Evolutionary conservation across 2,797 vertebrate genomes (phyloP).

Genomic region (Antennarius maculatus): DNA sequence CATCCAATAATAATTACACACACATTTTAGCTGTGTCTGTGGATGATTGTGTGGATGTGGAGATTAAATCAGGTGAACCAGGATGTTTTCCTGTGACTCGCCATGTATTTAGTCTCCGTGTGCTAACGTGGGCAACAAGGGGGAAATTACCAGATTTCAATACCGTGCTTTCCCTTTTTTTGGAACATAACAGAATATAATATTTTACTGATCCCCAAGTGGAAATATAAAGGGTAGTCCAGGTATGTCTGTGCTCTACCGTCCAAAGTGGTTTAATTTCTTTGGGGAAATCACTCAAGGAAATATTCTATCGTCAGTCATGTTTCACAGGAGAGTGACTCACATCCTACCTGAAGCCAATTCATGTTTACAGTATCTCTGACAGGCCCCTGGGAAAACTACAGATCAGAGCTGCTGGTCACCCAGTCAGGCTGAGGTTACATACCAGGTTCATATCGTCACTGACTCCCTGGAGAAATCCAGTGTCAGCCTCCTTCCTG

Average conservation of each 20-base stretch:
- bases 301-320: neutral
- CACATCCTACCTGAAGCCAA: neutral
- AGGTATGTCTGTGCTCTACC: no score
- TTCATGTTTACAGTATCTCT: neutral
- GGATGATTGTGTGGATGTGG: neutral
- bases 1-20: no score
- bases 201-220: no score
- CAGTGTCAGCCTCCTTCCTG: constrained; percentile 18
- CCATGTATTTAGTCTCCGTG: constrained; percentile 34
- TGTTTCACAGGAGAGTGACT: neutral
- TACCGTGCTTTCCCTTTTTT: no score
- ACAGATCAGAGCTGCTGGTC: neutral
- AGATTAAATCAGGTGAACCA: neutral
- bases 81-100: constrained; percentile 30
- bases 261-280: no score
- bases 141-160: neutral
- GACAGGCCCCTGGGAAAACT: constrained; percentile 2
- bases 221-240: no score
- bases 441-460: constrained; percentile 57
- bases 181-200: no score
- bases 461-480: constrained; percentile 22
- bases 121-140: constrained; percentile 37
- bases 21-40: no score
- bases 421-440: constrained; percentile 2
- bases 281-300: neutral